Evolutionary conservation across 1,140 invertebrate genomes (phyloP).

Genomic region (Bathynomus jamesi): DNA sequence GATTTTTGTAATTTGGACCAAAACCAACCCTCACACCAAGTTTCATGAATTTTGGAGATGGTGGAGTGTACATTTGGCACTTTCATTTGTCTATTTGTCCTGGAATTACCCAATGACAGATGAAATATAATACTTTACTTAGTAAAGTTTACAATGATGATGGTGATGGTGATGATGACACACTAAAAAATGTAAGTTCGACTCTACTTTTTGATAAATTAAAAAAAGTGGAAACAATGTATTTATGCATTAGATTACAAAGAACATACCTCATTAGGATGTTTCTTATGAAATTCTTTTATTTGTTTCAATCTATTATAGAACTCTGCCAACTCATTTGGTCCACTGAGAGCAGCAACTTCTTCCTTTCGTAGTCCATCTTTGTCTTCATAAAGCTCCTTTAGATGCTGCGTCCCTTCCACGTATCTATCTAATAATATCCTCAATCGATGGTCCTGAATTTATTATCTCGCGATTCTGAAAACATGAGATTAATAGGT

Average conservation of each 20-base stretch:
- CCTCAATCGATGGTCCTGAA: conserved; percentile 79
- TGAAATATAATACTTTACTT: too few species aligned
- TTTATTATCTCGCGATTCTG: conserved; percentile 82
- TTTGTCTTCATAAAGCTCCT: conserved; percentile 94
- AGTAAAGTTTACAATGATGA: too few species aligned
- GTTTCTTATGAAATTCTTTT: conserved; percentile 91
- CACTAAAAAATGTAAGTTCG: too few species aligned
- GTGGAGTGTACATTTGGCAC: too few species aligned
- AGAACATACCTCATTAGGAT: conserved; percentile 96
- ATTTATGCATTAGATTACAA: conserved; percentile 28
- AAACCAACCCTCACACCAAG: too few species aligned
- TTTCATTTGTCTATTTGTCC: too few species aligned
- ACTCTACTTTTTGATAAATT: too few species aligned
- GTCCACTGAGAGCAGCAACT: conserved; percentile 85
- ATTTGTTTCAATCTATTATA: conserved; percentile 87
- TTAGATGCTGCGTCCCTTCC: conserved; percentile 70
- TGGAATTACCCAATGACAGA: too few species aligned
- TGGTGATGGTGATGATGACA: too few species aligned
- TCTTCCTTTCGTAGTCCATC: conserved; percentile 91
- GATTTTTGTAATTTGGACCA: too few species aligned
- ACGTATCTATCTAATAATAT: conserved; percentile 63
- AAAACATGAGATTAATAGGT: too few species aligned
- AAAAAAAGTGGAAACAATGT: conserved; percentile 22
- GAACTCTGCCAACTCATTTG: conserved; percentile 97
- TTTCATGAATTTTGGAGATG: too few species aligned